Evolutionary conservation across 1,140 invertebrate species (phyloP), one percentile per base, ranked within the genome.

Genomic region (Vollenhovia emeryi): DNA sequence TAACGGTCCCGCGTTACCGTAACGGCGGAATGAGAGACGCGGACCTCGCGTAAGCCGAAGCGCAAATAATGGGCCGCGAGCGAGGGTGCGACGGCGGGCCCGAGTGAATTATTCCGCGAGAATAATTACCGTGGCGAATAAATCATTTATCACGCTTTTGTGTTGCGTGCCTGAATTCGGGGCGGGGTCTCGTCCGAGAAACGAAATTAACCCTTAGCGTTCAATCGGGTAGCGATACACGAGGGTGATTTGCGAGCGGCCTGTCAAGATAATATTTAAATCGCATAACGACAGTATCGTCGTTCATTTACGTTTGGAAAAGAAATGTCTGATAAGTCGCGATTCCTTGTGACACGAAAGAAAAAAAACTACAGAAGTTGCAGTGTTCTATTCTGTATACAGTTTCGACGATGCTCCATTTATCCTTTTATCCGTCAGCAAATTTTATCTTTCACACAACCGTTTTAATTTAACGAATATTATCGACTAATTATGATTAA

Each of bases 71-170:
- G 78, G 66, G 50, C 62, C 62, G 33, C 36, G 50, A 55, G 59
- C 36, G 78, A 82, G 66, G n/a, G 50, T 59, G 66, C n/a, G 11
- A 73, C 64, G 64, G 55, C 66, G 66, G 33, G 66, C 24, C 24
- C 18, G 78, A 73, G 78, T 82, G 66, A 82, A 82, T 82, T 82
- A 82, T 73, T 82, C 48, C 78, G 24, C 36, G 78, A 73, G 78
- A 82, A 69, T 82, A 82, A 82, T 82, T 82, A 82, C 50, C 50
- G 50, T 50, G 50, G 66, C 40, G 36, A 73, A 82, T 82, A 82
- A 82, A 82, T 82, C 78, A 73, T 73, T 82, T 82, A 82, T 73
- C 66, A 82, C 66, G 78, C 66, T 82, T 82, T 82, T 82, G 78
- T 82, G 50, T 71, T 82, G 18, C 36, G 78, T 40, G 52, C n/a